Percentiles rank a stretch among this genome's conserved stretches.
Conservation (phyloP, 2,797 vertebrate genomes). For the Gouania willdenowi region DNA sequence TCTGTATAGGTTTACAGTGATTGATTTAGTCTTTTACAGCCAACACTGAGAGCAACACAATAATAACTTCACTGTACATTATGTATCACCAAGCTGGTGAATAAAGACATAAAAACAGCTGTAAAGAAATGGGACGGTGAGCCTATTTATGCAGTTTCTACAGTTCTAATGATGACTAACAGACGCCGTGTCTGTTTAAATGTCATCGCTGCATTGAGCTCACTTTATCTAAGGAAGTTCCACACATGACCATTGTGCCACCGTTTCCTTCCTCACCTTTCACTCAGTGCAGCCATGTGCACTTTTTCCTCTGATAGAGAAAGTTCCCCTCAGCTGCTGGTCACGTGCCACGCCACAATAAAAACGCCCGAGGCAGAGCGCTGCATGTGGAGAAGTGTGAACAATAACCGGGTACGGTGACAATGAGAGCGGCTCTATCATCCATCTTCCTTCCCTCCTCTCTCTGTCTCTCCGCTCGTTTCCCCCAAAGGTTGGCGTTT, state of each 20-base stretch:
- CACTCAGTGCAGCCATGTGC: constrained; percentile 23
- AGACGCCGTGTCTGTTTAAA: background rate
- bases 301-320: constrained; percentile 44
- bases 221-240: constrained; percentile 41
- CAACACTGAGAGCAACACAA: no score
- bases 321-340: constrained; percentile 28
- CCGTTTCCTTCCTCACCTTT: constrained; percentile 53
- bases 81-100: no score
- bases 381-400: constrained; percentile 30
- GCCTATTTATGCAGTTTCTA: background rate
- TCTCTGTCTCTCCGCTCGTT: constrained; percentile 10
- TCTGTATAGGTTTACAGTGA: no score
- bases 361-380: constrained; percentile 18
- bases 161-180: background rate
- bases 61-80: no score
- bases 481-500: no score
- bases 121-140: background rate
- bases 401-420: constrained; percentile 40
- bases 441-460: constrained; percentile 19
- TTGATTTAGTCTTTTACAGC: no score
- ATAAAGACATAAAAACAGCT: background rate
- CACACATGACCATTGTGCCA: constrained; percentile 30
- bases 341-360: constrained; percentile 41
- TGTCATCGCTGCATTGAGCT: background rate
- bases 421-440: constrained; percentile 16